Evolutionary conservation across 2,113 vertebrate species (phyloP), one percentile per base, ranked within the genome.

Genomic region (Ceyx margarethae): DNA sequence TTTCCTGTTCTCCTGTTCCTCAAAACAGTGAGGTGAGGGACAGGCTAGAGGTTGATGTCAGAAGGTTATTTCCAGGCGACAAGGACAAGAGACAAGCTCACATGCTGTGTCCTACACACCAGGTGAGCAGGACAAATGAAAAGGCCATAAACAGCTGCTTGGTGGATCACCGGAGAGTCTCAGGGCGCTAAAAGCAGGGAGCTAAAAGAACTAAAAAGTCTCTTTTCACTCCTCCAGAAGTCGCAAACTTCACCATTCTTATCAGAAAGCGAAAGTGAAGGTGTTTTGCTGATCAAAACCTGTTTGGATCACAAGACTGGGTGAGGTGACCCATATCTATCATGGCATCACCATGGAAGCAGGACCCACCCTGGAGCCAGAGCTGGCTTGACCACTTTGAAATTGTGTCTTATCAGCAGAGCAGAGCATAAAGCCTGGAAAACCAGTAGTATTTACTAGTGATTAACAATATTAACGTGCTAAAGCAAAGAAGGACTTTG

Each of bases 381-480:
- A 91, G 56, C n/a, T 68, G 54, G 50, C 73, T 46, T 35, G 64
- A 54, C 64, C 69, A 42, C 75, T 93, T 82, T 20, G 56, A 92
- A 92, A 74, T n/a, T 37, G 73, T 67, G 43, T 29, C 58, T 91
- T 92, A 95, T 81, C 93, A 80, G 73, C 4, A 1, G 51, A 73
- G 53, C 71, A 80, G 69, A 90, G 62, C 87, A 89, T 92, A 91
- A 90, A 90, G 45, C 57, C 57, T 53, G 11, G 54, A 84, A 87
- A 92, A 7, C 8, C 8, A 7, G 6, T 87, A 81, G 67, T 45
- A 60, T 81, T 64, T 87, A 94, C 94, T 82, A 96, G 89, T 65
- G 64, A 91, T 96, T 96, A 96, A 90, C 93, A 64, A 22, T 2
- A 6, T 67, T 62, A 94, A 79, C 2, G 0, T 37, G 56, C 72